Base-by-base conservation (phyloP, 1,140 invertebrate species). In the Nasonia longicornis region DNA sequence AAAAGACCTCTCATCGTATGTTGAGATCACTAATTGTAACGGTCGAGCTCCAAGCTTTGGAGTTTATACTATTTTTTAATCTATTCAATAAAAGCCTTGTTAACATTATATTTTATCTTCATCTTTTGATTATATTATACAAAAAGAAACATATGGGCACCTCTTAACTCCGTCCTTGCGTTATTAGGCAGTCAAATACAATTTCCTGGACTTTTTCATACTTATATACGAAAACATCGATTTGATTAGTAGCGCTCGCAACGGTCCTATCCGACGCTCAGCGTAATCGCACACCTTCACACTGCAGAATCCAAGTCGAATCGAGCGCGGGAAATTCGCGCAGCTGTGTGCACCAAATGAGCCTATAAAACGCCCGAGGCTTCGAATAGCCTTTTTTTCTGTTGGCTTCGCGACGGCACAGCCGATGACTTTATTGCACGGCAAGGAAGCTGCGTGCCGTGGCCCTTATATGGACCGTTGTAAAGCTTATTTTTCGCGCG, bases 301-400 rank as follows among this genome's bases (percentile, higher is more conserved):
- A 81, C 79, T 29, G 8, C 82, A 77, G 80, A 82, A 82, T 83
- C 82, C 82, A 82, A 76, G 82, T 84, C 52, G 3, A 58, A 58
- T 20, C 52, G 52, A 58, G 84, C 83, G 84, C 82, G 82, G 83
- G 82, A 86, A 87, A 85, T 85, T 83, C 73, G 20, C 66, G 31
- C 67, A 45, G 22, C 66, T 67, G 64, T 67, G 64, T 16, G 52
- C 66, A n/a, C 52, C 52, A 58, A 45, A 64, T 26, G 58, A 42
- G 58, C 80, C 75, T 22, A 77, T 77, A 82, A 78, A 82, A 63
- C 16, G 42, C 63, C 42, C 35, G 3, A 35, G 72, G n/a, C 14
- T 63, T 16, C 31, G 42, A 64, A 81, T 71, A 72, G 66, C 72
- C 74, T 77, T 77, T 77, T 64, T 72, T 72, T 42, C 31, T 26